Evolutionary conservation across 64 coral and sea anemone species (phyloP).

Genomic region (Catalaphyllia jardinei): DNA sequence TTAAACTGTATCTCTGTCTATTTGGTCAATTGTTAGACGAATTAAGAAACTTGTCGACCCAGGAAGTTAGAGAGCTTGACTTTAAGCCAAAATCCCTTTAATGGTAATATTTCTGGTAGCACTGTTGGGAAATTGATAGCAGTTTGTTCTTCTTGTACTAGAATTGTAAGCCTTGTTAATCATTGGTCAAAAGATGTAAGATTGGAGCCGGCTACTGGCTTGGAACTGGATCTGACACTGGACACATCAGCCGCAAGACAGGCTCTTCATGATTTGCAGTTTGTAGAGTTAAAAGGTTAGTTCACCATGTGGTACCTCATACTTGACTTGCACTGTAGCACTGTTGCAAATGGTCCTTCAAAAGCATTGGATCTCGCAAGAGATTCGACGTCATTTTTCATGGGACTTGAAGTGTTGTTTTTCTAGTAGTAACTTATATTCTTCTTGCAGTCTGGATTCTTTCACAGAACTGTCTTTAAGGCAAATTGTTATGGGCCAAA

Average conservation of each 20-base stretch:
- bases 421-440: too few species aligned
- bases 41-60: too few species aligned
- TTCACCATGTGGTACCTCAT: not conserved
- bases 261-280: conserved; percentile 86
- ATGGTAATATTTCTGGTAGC: too few species aligned
- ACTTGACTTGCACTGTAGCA: not conserved
- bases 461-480: too few species aligned
- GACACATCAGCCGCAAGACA: conserved; percentile 69
- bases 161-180: conserved; percentile 55
- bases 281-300: conserved; percentile 92
- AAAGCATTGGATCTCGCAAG: too few species aligned
- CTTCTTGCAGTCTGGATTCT: too few species aligned
- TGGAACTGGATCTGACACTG: conserved; percentile 87
- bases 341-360: not conserved
- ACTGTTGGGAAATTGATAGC: not conserved
- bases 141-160: conserved; percentile 13
- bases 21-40: not conserved
- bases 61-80: too few species aligned
- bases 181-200: conserved; percentile 69
- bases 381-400: too few species aligned
- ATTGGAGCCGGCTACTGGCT: conserved; percentile 33
- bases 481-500: too few species aligned
- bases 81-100: too few species aligned
- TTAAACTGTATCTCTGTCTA: not conserved
- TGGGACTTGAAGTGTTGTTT: too few species aligned